phyloP scores from a whole-genome alignment of 53 echinoderm and acorn worm species.

The Luidia sarsii region DNA sequence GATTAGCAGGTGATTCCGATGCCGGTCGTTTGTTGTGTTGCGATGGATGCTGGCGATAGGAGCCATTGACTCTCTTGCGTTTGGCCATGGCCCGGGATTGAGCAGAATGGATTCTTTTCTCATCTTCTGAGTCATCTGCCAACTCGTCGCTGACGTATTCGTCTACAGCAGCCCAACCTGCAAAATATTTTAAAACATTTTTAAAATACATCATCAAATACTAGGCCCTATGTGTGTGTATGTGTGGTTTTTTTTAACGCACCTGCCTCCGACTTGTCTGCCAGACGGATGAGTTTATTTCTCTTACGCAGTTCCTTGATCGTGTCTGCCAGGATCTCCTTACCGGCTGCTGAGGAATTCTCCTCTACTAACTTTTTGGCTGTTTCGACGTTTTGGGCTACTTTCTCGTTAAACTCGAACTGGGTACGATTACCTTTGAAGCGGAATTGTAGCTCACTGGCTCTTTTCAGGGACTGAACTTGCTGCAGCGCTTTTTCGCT shows the following conservation, averaged over 20 bases:
- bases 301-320: not conserved
- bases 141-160: constrained; percentile 16
- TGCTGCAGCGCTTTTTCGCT: constrained; percentile 12
- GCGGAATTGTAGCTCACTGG: not conserved
- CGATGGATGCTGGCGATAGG: not conserved
- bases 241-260: no score
- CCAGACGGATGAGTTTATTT: not conserved
- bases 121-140: constrained; percentile 11
- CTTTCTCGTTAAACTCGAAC: constrained; percentile 14
- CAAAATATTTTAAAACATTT: no score
- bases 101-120: not conserved
- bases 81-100: not conserved
- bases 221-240: no score
- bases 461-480: constrained; percentile 20
- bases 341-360: not conserved
- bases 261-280: constrained; percentile 1
- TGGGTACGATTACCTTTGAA: constrained; percentile 22
- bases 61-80: not conserved
- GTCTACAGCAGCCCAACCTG: constrained; percentile 6
- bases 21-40: not conserved
- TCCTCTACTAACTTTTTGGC: not conserved
- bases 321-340: not conserved
- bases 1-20: constrained; percentile 6
- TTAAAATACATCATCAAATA: no score
- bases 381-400: not conserved